phyloP scores from a whole-genome alignment of 2,113 vertebrate species.

The Fregetta grallaria region DNA sequence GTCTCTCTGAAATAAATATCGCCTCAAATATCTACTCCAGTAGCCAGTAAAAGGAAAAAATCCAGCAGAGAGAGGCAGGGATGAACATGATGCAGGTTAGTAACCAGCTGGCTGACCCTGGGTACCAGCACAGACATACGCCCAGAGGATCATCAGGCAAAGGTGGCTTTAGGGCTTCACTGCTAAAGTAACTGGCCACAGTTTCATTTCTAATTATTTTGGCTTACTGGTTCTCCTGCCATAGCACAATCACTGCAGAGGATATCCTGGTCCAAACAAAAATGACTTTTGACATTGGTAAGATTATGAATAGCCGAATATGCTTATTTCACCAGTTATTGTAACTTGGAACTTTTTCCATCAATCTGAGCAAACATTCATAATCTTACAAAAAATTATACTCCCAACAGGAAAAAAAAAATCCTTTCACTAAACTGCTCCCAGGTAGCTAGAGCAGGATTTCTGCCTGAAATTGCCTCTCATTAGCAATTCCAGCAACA shows the following conservation, averaged over 20 bases:
- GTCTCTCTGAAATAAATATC: not conserved
- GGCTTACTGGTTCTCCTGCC: not conserved
- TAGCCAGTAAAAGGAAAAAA: not conserved
- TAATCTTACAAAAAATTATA: not conserved
- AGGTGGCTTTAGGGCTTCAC: not conserved
- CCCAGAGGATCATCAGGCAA: not conserved
- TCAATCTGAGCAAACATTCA: not conserved
- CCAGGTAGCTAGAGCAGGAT: not conserved
- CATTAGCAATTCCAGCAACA: not conserved
- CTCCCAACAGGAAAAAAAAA: not conserved
- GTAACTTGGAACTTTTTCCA: not conserved
- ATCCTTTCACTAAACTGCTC: not conserved
- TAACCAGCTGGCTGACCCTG: not conserved
- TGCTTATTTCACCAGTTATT: not conserved
- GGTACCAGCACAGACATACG: rapidly evolving
- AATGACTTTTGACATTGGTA: not conserved
- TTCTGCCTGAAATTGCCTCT: not conserved
- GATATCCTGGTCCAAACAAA: not conserved
- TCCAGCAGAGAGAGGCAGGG: not conserved
- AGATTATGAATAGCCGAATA: not conserved
- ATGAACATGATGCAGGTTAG: not conserved
- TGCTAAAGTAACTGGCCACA: not conserved
- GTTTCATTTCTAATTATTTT: not conserved
- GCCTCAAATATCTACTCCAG: not conserved
- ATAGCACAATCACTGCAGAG: not conserved